Evolutionary conservation across 2,888 invertebrate species (phyloP).

Genomic region (Cantharis rufa): DNA sequence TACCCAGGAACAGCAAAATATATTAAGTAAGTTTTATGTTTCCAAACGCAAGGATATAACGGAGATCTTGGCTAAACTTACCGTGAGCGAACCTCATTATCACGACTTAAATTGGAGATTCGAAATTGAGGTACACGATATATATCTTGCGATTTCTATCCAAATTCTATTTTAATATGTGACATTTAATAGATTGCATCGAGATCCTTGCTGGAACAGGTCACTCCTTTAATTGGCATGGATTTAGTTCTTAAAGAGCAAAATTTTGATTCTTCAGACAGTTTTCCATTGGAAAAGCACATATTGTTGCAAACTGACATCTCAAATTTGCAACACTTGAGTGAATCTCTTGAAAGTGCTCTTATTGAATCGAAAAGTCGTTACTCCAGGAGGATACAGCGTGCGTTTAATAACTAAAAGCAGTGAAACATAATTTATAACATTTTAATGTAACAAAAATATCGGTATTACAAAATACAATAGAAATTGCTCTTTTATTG

Average conservation of each 20-base stretch:
- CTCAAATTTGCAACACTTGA: constrained; percentile 64
- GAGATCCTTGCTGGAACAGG: constrained; percentile 62
- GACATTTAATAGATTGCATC: constrained; percentile 59
- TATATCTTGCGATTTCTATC: background rate
- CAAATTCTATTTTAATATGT: background rate
- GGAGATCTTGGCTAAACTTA: constrained; percentile 57
- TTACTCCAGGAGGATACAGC: constrained; percentile 52
- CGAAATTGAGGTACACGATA: constrained; percentile 61
- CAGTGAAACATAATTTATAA: background rate
- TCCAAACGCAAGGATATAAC: constrained; percentile 62
- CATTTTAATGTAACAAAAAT: background rate
- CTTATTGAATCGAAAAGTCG: constrained; percentile 64
- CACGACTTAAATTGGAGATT: constrained; percentile 69
- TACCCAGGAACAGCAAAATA: constrained; percentile 62
- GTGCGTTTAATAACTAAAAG: constrained; percentile 42
- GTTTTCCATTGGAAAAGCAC: constrained; percentile 51
- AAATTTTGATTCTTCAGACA: constrained; percentile 43
- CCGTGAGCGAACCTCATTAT: constrained; percentile 57
- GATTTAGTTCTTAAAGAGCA: constrained; percentile 56
- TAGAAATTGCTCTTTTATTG: too few relatives aligned
- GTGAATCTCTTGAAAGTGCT: constrained; percentile 66
- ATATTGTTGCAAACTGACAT: constrained; percentile 64
- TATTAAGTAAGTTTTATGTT: constrained; percentile 64
- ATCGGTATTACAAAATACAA: too few relatives aligned
- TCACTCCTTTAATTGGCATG: constrained; percentile 63